phyloP scores from a whole-genome alignment of 2,888 invertebrate genomes.

The Zeuzera pyrina region DNA sequence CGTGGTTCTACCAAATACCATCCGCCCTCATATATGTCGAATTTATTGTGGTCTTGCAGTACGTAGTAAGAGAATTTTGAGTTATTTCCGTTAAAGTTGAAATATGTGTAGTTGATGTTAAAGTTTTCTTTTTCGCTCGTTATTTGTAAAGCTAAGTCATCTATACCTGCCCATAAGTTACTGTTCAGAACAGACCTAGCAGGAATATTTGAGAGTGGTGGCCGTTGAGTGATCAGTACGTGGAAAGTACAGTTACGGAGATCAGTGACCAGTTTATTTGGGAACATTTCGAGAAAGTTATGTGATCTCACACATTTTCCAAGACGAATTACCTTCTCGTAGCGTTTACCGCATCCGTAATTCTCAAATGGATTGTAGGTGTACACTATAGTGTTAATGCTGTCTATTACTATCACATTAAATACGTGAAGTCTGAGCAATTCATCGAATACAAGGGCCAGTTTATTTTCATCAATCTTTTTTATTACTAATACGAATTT shows the following conservation, averaged over 20 bases:
- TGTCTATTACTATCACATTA: conserved; percentile 30
- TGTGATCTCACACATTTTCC: conserved; percentile 34
- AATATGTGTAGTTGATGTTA: conserved; percentile 25
- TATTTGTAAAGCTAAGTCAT: conserved; percentile 25
- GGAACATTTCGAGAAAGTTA: conserved; percentile 19
- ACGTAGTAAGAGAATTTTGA: conserved; percentile 16
- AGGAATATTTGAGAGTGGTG: conserved; percentile 33
- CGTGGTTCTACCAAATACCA: conserved; percentile 20
- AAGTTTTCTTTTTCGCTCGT: conserved; percentile 32
- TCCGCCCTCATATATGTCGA: conserved; percentile 22
- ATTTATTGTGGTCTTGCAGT: conserved; percentile 23
- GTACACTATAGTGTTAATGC: conserved; percentile 26
- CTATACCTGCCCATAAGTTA: conserved; percentile 9
- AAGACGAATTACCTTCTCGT: conserved; percentile 24
- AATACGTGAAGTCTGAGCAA: conserved; percentile 25
- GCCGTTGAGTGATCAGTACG: conserved; percentile 29
- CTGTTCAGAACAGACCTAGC: conserved; percentile 8
- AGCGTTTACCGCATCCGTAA: conserved; percentile 41
- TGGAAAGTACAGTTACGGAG: conserved; percentile 35
- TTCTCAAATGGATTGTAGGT: conserved; percentile 45
- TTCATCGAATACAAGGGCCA: conserved; percentile 28
- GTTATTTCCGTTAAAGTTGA: conserved; percentile 16
- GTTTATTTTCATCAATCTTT: conserved; percentile 12
- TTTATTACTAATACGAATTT: conserved; percentile 29
- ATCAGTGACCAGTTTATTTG: conserved; percentile 24